phyloP scores from a whole-genome alignment of 2,797 vertebrate species.

The Rhinella marina region DNA sequence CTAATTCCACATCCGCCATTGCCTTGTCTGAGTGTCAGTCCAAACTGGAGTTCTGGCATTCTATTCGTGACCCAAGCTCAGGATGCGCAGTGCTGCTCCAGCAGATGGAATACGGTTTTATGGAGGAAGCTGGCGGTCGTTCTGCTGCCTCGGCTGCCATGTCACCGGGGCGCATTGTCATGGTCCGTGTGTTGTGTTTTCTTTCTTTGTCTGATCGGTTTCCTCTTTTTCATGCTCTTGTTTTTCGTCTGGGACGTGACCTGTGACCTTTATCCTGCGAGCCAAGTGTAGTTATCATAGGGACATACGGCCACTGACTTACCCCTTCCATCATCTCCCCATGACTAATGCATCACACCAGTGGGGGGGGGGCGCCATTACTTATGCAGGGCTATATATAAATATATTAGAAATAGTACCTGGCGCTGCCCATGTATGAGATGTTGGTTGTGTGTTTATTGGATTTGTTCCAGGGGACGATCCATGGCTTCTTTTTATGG shows the following conservation, averaged over 20 bases:
- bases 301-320: background rate
- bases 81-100: background rate
- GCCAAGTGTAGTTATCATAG: background rate
- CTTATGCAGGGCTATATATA: no score
- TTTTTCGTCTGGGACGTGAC: conserved; percentile 43
- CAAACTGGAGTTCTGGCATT: background rate
- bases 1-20: no score
- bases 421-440: no score
- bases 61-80: background rate
- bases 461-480: no score
- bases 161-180: no score
- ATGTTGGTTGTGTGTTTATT: no score
- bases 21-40: background rate
- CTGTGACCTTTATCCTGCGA: background rate
- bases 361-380: background rate
- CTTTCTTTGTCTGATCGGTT: conserved; percentile 28
- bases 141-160: background rate
- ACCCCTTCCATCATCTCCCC: no score
- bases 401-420: no score
- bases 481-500: no score
- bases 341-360: background rate
- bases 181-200: background rate
- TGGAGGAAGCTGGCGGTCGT: no score
- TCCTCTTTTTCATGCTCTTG: conserved; percentile 19
- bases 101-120: no score